Evolutionary conservation across 2,113 vertebrate genomes (phyloP).

Genomic region (Antennarius striatus): DNA sequence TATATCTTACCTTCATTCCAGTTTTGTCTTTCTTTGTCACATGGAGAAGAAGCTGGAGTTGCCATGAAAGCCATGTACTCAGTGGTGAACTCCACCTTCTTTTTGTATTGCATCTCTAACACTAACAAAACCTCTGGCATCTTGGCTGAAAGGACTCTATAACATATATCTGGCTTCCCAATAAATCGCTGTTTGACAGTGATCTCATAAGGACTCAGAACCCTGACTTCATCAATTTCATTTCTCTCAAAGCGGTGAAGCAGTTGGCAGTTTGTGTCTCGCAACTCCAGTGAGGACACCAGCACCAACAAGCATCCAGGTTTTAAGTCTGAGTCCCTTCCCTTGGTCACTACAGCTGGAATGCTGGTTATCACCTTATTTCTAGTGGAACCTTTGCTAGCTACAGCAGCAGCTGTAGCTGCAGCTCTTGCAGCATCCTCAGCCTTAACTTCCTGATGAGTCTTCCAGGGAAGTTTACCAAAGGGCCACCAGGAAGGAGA

Average conservation of each 20-base stretch:
- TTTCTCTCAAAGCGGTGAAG: conserved; percentile 85
- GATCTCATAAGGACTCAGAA: conserved; percentile 88
- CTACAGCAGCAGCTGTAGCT: conserved; percentile 35
- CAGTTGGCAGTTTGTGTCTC: conserved; percentile 75
- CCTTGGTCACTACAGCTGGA: conserved; percentile 84
- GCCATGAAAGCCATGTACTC: conserved; percentile 77
- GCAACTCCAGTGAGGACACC: conserved; percentile 85
- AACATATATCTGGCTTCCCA: conserved; percentile 87
- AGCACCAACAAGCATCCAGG: conserved; percentile 84
- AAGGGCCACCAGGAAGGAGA: conserved; percentile 96
- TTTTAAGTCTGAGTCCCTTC: conserved; percentile 75
- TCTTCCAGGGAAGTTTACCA: conserved; percentile 84
- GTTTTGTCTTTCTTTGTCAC: conserved; percentile 62
- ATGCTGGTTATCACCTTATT: conserved; percentile 80
- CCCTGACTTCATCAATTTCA: conserved; percentile 88
- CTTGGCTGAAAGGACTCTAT: conserved; percentile 85
- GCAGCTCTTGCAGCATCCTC: conserved; percentile 61
- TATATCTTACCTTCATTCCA: conserved; percentile 81
- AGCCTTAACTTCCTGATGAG: conserved; percentile 70
- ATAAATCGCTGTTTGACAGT: conserved; percentile 89
- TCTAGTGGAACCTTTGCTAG: conserved; percentile 46
- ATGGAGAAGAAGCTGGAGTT: conserved; percentile 64
- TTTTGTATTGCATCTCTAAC: conserved; percentile 86
- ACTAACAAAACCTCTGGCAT: conserved; percentile 85
- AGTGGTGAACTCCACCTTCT: conserved; percentile 83